Conservation (phyloP, 2,113 vertebrate species). For the Catagonus wagneri region DNA sequence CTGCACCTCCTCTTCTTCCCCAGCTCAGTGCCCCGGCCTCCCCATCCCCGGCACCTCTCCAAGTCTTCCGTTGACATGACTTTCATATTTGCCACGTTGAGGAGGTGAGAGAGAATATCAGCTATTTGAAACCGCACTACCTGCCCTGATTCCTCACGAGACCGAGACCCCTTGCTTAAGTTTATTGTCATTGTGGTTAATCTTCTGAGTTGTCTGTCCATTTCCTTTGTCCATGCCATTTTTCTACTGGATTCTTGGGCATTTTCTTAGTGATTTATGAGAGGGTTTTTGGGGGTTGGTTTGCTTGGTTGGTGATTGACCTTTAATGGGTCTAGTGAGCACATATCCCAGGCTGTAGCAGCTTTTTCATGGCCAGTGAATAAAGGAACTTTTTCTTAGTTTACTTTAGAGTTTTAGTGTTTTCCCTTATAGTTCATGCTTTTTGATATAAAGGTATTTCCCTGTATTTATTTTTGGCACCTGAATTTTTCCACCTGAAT, state of each 20-base stretch:
- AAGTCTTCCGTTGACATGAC: background rate
- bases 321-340: background rate
- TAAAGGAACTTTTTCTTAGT: background rate
- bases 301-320: background rate
- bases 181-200: background rate
- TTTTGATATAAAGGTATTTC: constrained; percentile 12
- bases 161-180: background rate
- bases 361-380: background rate
- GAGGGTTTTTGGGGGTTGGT: background rate
- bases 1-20: background rate
- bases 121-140: background rate
- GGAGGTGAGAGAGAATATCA: background rate
- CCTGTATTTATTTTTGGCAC: background rate
- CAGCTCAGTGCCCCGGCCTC: background rate
- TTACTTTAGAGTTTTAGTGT: background rate
- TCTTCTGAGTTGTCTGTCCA: background rate
- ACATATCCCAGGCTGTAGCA: background rate
- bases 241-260: background rate
- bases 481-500: background rate
- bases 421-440: background rate
- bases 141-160: background rate
- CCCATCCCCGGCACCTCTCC: background rate
- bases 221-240: background rate
- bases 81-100: background rate
- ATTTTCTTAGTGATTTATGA: background rate